A percentile compares a stretch with the other conserved stretches of the same genome.
Evolutionary conservation across 92 coral and sea anemone species (phyloP).

Genomic region (Virgularia gustaviana): DNA sequence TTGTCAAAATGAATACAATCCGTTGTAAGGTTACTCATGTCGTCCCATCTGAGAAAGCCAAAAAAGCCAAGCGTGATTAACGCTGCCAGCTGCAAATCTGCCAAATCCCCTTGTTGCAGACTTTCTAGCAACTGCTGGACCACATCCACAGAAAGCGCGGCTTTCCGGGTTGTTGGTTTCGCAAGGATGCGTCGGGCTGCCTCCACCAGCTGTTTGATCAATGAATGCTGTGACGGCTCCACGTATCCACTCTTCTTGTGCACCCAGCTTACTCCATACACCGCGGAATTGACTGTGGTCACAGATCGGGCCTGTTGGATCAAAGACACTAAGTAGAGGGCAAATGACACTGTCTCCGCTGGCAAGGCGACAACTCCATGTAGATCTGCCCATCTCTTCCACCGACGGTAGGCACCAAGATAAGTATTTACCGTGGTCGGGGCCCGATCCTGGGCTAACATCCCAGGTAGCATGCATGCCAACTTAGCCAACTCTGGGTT

Average conservation of each 20-base stretch:
- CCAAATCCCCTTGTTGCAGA: background rate
- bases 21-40: constrained; percentile 27
- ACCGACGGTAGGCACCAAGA: constrained; percentile 40
- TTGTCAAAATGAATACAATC: constrained; percentile 27
- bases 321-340: constrained; percentile 45
- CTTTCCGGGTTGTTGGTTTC: too few species aligned
- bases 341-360: constrained; percentile 42
- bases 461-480: constrained; percentile 40
- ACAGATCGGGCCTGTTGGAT: constrained; percentile 52
- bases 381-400: constrained; percentile 49
- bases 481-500: constrained; percentile 39
- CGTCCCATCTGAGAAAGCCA: constrained; percentile 50
- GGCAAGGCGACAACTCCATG: constrained; percentile 28
- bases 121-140: background rate
- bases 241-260: constrained; percentile 34
- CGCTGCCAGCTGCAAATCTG: constrained; percentile 37
- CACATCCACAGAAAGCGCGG: too few species aligned
- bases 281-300: constrained; percentile 43
- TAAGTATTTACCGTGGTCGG: constrained; percentile 55
- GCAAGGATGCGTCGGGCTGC: too few species aligned
- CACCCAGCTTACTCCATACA: constrained; percentile 53
- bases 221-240: background rate
- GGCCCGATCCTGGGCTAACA: constrained; percentile 55
- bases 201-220: constrained; percentile 16
- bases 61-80: constrained; percentile 34